phyloP scores from a whole-genome alignment of 1,140 invertebrate genomes.

The Adelges cooleyi region DNA sequence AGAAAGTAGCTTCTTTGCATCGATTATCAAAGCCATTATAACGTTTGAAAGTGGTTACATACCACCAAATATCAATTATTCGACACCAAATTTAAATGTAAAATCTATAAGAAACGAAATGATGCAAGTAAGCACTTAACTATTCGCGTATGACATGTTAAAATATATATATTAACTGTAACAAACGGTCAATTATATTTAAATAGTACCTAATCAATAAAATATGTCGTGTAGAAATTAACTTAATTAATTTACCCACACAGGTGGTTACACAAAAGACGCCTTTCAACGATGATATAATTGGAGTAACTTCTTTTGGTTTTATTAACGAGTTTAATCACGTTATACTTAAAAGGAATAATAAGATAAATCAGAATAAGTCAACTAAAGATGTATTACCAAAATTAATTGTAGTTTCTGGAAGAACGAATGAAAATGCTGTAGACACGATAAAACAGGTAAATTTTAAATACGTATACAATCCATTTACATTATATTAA shows the following conservation, averaged over 20 bases:
- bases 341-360: conserved; percentile 39
- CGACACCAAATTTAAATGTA: conserved; percentile 17
- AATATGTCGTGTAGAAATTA: too few species aligned
- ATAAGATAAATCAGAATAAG: background rate
- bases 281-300: conserved; percentile 39
- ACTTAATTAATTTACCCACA: background rate
- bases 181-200: too few species aligned
- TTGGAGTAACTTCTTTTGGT: conserved; percentile 50
- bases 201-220: too few species aligned
- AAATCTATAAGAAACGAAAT: conserved; percentile 71
- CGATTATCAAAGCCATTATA: conserved; percentile 45
- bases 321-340: conserved; percentile 52
- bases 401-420: conserved; percentile 32
- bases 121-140: conserved; percentile 40
- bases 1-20: conserved; percentile 48
- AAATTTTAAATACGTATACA: too few species aligned
- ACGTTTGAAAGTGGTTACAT: conserved; percentile 48
- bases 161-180: too few species aligned
- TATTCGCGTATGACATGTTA: too few species aligned
- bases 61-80: conserved; percentile 50
- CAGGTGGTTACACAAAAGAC: conserved; percentile 24
- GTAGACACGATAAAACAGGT: conserved; percentile 21
- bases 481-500: too few species aligned
- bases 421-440: conserved; percentile 30
- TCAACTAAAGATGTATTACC: conserved; percentile 27